Evolutionary conservation across 1,140 invertebrate species (phyloP).

Genomic region (Microvelia longipes): DNA sequence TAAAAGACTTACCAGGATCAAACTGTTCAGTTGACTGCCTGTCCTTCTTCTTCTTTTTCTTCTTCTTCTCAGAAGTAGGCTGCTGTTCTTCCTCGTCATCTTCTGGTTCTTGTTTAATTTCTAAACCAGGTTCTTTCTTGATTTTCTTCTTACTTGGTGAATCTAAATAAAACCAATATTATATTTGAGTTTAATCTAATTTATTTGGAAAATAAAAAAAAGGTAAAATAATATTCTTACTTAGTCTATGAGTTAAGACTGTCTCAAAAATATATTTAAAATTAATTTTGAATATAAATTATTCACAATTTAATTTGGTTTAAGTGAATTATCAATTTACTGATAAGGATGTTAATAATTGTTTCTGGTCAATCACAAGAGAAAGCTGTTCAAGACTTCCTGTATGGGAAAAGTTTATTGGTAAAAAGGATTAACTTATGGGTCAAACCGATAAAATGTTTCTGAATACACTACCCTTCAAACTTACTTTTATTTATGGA

Average conservation of each 20-base stretch:
- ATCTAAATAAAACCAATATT: not conserved
- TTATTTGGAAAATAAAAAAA: not conserved
- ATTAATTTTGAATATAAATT: not conserved
- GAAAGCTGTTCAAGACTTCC: no score
- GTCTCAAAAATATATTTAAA: not conserved
- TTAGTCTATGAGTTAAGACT: not conserved
- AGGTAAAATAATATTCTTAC: constrained; percentile 1
- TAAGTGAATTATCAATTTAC: no score
- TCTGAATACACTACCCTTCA: no score
- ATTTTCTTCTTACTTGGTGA: constrained; percentile 11
- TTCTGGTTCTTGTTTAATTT: constrained; percentile 4
- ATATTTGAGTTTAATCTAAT: not conserved
- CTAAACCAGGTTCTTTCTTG: constrained; percentile 1
- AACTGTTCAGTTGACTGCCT: not conserved
- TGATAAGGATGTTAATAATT: no score
- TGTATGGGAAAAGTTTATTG: no score
- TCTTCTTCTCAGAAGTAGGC: constrained; percentile 5
- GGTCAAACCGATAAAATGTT: no score
- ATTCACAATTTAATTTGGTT: not conserved
- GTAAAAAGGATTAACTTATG: no score
- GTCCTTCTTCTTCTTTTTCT: constrained; percentile 13
- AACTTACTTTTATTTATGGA: no score
- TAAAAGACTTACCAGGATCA: no score
- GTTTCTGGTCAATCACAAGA: no score
- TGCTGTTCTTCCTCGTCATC: not conserved